phyloP scores from a whole-genome alignment of 2,797 vertebrate genomes.

The Chrosomus eos region DNA sequence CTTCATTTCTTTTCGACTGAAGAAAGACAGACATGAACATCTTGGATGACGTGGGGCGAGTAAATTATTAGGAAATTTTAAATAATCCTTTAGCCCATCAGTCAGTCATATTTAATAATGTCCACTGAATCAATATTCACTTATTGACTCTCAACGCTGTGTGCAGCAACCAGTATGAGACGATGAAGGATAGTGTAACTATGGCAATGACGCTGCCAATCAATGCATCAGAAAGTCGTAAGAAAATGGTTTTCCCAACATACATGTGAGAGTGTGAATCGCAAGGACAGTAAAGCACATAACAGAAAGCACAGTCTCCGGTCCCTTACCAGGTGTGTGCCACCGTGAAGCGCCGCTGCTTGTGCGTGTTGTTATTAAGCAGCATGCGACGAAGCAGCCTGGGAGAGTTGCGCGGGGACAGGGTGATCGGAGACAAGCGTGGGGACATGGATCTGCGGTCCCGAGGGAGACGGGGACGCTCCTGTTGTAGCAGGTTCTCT shows the following conservation, averaged over 20 bases:
- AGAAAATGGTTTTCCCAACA: neutral
- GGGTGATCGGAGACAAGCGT: slow-evolving; percentile 80
- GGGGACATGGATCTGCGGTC: slow-evolving; percentile 84
- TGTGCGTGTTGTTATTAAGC: slow-evolving; percentile 92
- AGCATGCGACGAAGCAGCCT: slow-evolving; percentile 94
- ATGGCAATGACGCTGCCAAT: slow-evolving; percentile 33
- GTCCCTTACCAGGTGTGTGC: slow-evolving; percentile 90
- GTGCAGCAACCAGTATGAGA: slow-evolving; percentile 6
- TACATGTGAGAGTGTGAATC: neutral
- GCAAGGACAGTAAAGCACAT: neutral
- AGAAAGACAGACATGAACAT: no score
- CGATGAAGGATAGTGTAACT: slow-evolving; percentile 34
- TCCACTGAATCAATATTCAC: slow-evolving; percentile 11
- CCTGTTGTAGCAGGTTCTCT: slow-evolving; percentile 96
- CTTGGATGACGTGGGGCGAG: no score
- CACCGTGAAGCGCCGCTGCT: slow-evolving; percentile 95
- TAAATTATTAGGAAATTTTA: no score
- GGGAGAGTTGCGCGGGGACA: slow-evolving; percentile 87
- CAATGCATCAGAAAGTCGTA: neutral
- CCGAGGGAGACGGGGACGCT: slow-evolving; percentile 81
- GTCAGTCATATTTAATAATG: neutral
- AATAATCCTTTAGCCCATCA: neutral
- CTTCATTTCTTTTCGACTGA: no score
- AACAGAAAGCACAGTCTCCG: neutral
- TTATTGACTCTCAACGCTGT: neutral